phyloP scores from a whole-genome alignment of 2,113 vertebrate species.

The Phyllopteryx taeniolatus region DNA sequence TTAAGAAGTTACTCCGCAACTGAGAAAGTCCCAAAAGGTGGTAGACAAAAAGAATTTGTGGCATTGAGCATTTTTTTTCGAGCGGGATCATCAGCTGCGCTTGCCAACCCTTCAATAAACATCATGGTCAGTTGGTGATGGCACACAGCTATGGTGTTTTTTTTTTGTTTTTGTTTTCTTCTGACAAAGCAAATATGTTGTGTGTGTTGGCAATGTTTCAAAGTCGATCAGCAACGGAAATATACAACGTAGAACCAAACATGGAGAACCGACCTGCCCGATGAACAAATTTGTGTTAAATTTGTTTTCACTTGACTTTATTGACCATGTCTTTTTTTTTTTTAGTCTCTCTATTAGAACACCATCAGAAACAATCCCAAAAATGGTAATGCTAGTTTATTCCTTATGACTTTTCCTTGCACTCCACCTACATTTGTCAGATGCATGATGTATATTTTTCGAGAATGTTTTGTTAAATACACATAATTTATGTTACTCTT shows the following conservation, averaged over 20 bases:
- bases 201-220: background rate
- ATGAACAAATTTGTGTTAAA: background rate
- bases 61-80: background rate
- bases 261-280: background rate
- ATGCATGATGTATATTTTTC: background rate
- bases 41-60: constrained; percentile 2
- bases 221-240: background rate
- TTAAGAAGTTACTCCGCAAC: constrained; percentile 1
- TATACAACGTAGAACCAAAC: background rate
- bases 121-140: background rate
- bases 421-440: background rate
- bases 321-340: background rate
- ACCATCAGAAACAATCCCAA: background rate
- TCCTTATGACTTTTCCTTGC: background rate
- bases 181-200: background rate
- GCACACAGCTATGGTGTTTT: background rate
- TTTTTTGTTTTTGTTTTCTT: background rate
- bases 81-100: constrained; percentile 4
- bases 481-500: background rate
- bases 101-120: constrained; percentile 28
- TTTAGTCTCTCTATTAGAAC: background rate
- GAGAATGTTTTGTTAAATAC: background rate
- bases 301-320: background rate
- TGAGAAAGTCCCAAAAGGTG: background rate
- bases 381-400: background rate